These are phyloP conservation scores for Conus ventricosus DNA, from an alignment of 1,140 invertebrate species.

Conservation along the genomic window DNA sequence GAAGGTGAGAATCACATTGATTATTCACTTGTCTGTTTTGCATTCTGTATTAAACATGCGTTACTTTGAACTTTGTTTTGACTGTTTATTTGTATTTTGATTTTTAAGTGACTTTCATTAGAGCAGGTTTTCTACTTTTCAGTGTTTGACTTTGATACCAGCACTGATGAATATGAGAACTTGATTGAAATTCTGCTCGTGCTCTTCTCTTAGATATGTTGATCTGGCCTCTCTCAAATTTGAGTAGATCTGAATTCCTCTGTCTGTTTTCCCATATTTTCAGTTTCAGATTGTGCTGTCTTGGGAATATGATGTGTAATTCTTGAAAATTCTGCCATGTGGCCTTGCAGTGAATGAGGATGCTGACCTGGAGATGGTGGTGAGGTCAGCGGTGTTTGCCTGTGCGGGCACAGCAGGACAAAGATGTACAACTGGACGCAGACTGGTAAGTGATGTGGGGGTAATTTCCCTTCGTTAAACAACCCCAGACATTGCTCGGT, in stretches of 20 bases:
- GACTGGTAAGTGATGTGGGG: conserved; percentile 67
- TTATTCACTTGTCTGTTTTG: no score
- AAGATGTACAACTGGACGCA: conserved; percentile 83
- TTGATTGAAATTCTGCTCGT: background rate
- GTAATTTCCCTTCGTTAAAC: no score
- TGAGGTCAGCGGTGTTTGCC: conserved; percentile 89
- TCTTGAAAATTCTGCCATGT: background rate
- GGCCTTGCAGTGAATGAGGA: conserved; percentile 70
- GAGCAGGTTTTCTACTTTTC: background rate
- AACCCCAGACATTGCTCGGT: no score
- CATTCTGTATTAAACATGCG: no score
- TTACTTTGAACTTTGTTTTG: no score
- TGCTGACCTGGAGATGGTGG: conserved; percentile 75
- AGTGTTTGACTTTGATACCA: no score
- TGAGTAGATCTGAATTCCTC: background rate
- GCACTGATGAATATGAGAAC: background rate
- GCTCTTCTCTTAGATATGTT: no score
- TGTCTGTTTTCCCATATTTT: background rate
- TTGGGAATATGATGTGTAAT: background rate
- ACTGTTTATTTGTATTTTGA: background rate
- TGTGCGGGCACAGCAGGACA: conserved; percentile 98
- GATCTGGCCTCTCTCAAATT: no score
- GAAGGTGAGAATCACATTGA: no score
- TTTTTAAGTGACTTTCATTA: background rate
- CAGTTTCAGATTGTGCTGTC: background rate